Conservation (phyloP, 2,113 vertebrate species). For the Sceloporus tristichus region DNA sequence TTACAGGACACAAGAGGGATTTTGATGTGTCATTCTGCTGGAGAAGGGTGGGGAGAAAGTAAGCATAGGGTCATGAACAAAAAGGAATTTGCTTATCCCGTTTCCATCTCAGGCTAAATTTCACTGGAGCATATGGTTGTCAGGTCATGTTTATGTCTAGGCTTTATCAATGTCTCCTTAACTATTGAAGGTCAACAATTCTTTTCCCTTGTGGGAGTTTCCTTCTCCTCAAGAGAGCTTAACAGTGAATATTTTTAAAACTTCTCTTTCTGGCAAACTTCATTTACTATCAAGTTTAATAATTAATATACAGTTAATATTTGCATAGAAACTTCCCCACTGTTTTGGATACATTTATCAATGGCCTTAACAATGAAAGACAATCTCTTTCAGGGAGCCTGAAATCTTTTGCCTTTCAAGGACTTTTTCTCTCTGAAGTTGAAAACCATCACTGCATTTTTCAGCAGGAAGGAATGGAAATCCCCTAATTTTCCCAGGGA, state of each 20-base stretch:
- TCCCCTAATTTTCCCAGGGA: conserved; percentile 76
- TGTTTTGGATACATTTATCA: conserved; percentile 66
- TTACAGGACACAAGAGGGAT: conserved; percentile 55
- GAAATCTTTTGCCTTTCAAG: conserved; percentile 70
- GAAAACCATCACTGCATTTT: conserved; percentile 70
- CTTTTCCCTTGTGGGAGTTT: conserved; percentile 73
- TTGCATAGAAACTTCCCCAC: neutral
- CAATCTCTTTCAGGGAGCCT: conserved; percentile 59
- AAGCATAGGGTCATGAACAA: conserved; percentile 68
- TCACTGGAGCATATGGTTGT: conserved; percentile 72
- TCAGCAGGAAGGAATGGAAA: conserved; percentile 74
- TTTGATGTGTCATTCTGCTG: conserved; percentile 74
- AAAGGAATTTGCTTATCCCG: conserved; percentile 76
- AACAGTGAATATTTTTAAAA: conserved; percentile 47
- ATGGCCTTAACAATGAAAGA: conserved; percentile 70
- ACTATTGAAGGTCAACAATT: conserved; percentile 74
- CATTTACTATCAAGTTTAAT: conserved; percentile 1
- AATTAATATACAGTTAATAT: conserved; percentile 10
- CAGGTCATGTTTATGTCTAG: conserved; percentile 66
- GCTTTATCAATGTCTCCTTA: conserved; percentile 68
- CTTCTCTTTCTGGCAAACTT: conserved; percentile 43
- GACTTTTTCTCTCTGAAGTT: conserved; percentile 72
- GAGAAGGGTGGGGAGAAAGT: conserved; percentile 59
- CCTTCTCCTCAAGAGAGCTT: conserved; percentile 63
- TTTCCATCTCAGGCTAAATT: conserved; percentile 70